A percentile compares a stretch with the other conserved stretches of the same genome.
Conservation (phyloP, 1,140 invertebrate species). For the Cardiocondyla obscurior region DNA sequence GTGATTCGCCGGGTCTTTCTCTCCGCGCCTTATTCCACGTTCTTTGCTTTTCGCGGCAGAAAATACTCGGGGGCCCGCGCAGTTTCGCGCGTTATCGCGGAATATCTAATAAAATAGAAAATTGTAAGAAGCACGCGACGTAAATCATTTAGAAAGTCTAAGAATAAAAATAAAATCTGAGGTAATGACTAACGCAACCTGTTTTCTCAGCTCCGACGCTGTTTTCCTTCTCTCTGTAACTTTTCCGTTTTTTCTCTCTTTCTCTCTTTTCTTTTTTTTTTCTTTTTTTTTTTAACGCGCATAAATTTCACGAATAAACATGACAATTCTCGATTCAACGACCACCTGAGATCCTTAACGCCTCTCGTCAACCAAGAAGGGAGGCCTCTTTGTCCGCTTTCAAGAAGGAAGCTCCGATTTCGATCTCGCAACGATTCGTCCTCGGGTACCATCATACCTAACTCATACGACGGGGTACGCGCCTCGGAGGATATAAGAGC, state of each 20-base stretch:
- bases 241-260: slow-evolving; percentile 48
- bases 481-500: slow-evolving; percentile 67
- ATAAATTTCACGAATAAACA: slow-evolving; percentile 56
- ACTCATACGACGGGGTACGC: slow-evolving; percentile 59
- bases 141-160: background rate
- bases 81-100: slow-evolving; percentile 1
- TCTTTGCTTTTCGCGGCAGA: background rate
- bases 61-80: background rate
- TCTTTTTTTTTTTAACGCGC: slow-evolving; percentile 46
- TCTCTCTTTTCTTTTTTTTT: background rate
- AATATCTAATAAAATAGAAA: background rate
- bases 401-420: slow-evolving; percentile 73
- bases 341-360: slow-evolving; percentile 61
- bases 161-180: background rate
- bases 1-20: slow-evolving; percentile 26
- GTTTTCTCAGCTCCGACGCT: background rate
- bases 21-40: background rate
- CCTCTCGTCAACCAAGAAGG: slow-evolving; percentile 58
- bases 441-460: slow-evolving; percentile 44
- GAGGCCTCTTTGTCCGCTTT: slow-evolving; percentile 53
- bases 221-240: background rate
- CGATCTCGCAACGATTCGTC: slow-evolving; percentile 67
- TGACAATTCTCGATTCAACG: slow-evolving; percentile 52
- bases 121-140: background rate
- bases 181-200: background rate